Conservation (phyloP, 2,797 vertebrate genomes). For the Chloroceryle inda region DNA sequence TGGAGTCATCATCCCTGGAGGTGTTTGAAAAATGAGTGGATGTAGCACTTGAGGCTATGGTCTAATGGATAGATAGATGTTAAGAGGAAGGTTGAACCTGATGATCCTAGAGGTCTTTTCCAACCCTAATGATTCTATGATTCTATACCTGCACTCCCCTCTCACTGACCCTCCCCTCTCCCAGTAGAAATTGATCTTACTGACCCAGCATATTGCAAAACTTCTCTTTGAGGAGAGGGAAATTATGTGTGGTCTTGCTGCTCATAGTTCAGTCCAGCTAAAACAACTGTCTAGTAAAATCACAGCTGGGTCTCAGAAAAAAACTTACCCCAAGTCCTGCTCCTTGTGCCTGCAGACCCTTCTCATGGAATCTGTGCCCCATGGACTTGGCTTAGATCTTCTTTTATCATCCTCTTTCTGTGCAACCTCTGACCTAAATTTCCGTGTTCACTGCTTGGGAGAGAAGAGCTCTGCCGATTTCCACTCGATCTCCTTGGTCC, state of each 20-base stretch:
- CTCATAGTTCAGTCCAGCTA: neutral
- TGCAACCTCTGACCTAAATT: neutral
- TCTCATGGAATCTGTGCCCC: accelerated
- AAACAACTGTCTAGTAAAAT: neutral
- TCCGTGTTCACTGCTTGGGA: neutral
- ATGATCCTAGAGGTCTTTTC: too few species aligned
- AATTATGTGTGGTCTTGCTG: neutral
- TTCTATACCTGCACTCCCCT: neutral
- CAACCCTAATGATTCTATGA: too few species aligned
- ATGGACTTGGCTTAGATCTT: neutral
- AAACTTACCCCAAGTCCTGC: accelerated
- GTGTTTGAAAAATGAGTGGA: too few species aligned
- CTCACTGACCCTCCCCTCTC: accelerated
- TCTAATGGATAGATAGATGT: too few species aligned
- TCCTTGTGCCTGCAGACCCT: neutral
- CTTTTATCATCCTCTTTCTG: neutral
- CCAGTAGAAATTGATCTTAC: neutral
- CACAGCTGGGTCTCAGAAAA: neutral
- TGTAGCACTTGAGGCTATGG: too few species aligned
- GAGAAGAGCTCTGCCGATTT: neutral
- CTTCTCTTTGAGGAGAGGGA: neutral
- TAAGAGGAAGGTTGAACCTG: too few species aligned
- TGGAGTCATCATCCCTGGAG: too few species aligned
- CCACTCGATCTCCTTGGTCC: neutral
- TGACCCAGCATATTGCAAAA: neutral